Evolutionary conservation across 2,113 vertebrate species (phyloP), one percentile per base, ranked within the genome.

Genomic region (Dendropsophus ebraccatus): DNA sequence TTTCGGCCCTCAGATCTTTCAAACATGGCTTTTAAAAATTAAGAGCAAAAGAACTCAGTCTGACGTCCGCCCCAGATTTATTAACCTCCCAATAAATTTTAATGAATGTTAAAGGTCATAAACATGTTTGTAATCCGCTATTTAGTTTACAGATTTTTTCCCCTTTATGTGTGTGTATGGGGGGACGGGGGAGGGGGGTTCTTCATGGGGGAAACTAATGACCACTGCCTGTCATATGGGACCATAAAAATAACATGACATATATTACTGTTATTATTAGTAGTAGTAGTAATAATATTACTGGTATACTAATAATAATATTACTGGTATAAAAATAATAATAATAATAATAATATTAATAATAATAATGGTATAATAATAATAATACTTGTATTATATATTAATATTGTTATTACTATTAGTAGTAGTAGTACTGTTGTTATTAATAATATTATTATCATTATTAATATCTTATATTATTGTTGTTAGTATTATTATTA

Each of bases 21-120:
- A 88, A 90, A 90, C 91, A 52, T 7, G 54, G 35, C 79, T 89
- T 92, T 91, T 90, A 91, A 92, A 41, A 93, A 91, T 89, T 85
- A 90, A 91, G 77, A 88, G 90, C 88, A 89, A 92, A 92, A 87
- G 41, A 92, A 7, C 49, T 13, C 83, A 82, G 73, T 75, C 89
- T 89, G 89, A 92, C 81, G 88, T 74, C 12, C 17, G 28, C 16
- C 69, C 81, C 87, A 91, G 91, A 92, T 91, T 91, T 92, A 92
- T 90, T 89, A 67, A 88, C 85, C 73, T 88, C 89, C 76, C 89
- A 88, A 92, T 91, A 88, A 23, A 62, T 90, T 90, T 90, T 92
- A 93, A 93, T 90, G 89, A 92, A 90, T 50, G 37, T 56, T 37
- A 88, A 91, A 41, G 74, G 79, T 85, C 90, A 92, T 62, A 70